A percentile compares a stretch with the other conserved stretches of the same genome.
phyloP scores from a whole-genome alignment of 2,888 invertebrate species.

The Pristionchus exspectatus region DNA sequence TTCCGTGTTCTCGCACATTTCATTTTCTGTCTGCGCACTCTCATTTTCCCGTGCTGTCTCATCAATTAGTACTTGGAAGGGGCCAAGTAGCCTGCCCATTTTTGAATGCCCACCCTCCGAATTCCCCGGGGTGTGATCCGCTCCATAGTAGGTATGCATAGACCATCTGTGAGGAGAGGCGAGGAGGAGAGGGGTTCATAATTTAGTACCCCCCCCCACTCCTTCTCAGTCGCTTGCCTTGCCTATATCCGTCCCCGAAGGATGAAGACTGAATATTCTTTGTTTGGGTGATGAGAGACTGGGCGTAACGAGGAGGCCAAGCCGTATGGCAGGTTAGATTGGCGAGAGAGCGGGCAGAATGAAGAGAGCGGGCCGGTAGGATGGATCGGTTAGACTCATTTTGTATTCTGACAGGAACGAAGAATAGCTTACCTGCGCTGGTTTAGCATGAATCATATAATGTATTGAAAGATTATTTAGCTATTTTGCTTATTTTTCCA shows the following conservation, averaged over 20 bases:
- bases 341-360: not conserved
- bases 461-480: too few species aligned
- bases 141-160: not conserved
- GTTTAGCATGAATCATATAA: not conserved
- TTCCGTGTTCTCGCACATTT: not conserved
- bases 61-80: not conserved
- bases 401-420: not conserved
- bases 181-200: not conserved
- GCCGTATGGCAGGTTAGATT: not conserved
- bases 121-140: conserved; percentile 34
- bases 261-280: not conserved
- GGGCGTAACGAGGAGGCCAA: not conserved
- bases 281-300: not conserved
- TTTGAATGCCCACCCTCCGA: not conserved
- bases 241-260: not conserved
- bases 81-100: not conserved
- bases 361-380: not conserved
- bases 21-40: not conserved
- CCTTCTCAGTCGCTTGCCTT: not conserved
- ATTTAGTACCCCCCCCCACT: conserved; percentile 3
- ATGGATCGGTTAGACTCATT: not conserved
- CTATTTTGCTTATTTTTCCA: too few species aligned
- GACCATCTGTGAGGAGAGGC: not conserved
- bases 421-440: not conserved
- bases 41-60: not conserved